A percentile compares a stretch with the other conserved stretches of the same genome.
These are phyloP conservation scores for Eupithecia exiguata DNA, from an alignment of 2,888 invertebrate species.

Conservation along the genomic window DNA sequence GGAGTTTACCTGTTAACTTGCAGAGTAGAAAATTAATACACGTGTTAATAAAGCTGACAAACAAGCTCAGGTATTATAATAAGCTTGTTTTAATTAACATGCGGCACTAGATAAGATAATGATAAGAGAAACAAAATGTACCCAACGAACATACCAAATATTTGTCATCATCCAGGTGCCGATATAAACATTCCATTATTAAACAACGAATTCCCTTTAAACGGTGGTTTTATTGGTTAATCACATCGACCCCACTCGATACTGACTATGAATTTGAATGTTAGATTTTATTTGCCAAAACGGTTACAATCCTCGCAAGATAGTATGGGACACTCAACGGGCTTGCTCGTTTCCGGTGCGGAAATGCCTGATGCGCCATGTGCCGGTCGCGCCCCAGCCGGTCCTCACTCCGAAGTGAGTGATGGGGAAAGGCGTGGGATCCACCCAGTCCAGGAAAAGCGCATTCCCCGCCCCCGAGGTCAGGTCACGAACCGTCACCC, in stretches of 20 bases:
- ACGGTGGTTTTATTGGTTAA: constrained; percentile 43
- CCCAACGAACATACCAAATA: constrained; percentile 79
- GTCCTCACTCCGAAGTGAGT: constrained; percentile 86
- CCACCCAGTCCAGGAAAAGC: constrained; percentile 83
- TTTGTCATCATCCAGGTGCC: constrained; percentile 56
- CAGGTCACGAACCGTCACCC: constrained; percentile 78
- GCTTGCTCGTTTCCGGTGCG: constrained; percentile 52
- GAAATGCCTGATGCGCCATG: constrained; percentile 84
- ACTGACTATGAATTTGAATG: constrained; percentile 39
- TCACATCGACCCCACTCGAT: constrained; percentile 28
- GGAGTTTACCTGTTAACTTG: neutral
- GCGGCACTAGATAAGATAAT: neutral
- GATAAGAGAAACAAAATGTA: constrained; percentile 66
- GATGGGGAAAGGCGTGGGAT: constrained; percentile 84
- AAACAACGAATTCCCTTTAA: constrained; percentile 25
- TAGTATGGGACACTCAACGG: constrained; percentile 69
- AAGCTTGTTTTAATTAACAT: neutral
- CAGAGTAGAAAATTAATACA: too few relatives aligned
- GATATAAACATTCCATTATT: constrained; percentile 34
- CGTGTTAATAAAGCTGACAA: neutral
- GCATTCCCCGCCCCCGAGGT: constrained; percentile 77
- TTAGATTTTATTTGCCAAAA: constrained; percentile 24
- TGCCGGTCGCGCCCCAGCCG: constrained; percentile 86
- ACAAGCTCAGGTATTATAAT: neutral
- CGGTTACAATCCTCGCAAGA: constrained; percentile 45